phyloP scores from a whole-genome alignment of 2,797 vertebrate genomes.

The Lepilemur septentrionalis region DNA sequence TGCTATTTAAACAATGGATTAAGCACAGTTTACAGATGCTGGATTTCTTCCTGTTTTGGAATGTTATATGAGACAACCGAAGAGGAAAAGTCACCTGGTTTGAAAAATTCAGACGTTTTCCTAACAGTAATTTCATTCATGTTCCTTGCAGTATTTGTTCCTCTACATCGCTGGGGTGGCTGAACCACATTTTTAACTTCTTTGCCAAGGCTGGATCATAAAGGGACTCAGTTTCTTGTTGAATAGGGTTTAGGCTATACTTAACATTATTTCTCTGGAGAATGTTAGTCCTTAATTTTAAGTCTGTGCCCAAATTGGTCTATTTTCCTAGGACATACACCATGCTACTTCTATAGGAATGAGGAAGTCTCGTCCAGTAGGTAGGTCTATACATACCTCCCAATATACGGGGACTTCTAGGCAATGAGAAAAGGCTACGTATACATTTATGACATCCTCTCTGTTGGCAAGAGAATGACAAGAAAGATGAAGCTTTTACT shows the following conservation, averaged over 20 bases:
- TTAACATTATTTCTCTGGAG: constrained; percentile 65
- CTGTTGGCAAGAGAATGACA: background rate
- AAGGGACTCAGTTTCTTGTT: constrained; percentile 53
- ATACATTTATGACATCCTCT: background rate
- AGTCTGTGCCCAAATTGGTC: constrained; percentile 11
- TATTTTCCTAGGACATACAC: background rate
- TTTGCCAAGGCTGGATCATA: constrained; percentile 57
- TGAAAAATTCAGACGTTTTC: constrained; percentile 49
- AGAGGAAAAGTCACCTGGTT: constrained; percentile 53
- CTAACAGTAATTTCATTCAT: background rate
- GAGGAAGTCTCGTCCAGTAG: background rate
- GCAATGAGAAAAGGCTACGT: background rate
- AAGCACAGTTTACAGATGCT: background rate
- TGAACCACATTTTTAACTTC: constrained; percentile 10
- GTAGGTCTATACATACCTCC: background rate
- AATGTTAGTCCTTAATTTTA: constrained; percentile 51
- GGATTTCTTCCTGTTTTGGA: background rate
- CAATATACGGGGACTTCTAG: background rate
- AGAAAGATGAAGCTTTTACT: background rate
- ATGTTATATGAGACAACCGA: background rate
- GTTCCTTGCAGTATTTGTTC: background rate
- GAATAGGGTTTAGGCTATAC: constrained; percentile 28
- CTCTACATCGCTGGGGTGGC: background rate
- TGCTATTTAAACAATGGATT: constrained; percentile 70
- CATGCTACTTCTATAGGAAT: background rate